Percentiles rank a stretch among this genome's conserved stretches.
phyloP scores from a whole-genome alignment of 2,113 vertebrate genomes.

The Sterrhoptilus dennistouni region DNA sequence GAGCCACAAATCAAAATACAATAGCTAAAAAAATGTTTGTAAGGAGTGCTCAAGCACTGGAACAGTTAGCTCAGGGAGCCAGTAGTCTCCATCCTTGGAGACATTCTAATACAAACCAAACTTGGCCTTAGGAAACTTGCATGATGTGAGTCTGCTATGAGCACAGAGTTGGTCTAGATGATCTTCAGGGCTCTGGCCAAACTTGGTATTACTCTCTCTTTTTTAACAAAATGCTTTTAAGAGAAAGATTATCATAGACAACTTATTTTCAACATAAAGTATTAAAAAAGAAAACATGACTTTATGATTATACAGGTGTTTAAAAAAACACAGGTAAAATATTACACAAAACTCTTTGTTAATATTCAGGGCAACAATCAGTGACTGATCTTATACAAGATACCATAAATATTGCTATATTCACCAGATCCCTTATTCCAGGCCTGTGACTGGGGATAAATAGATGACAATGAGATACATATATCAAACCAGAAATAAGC shows the following conservation, averaged over 20 bases:
- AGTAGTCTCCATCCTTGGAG: neutral
- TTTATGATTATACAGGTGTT: neutral
- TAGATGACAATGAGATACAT: neutral
- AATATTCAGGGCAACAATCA: neutral
- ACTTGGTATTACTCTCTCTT: neutral
- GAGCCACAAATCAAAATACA: neutral
- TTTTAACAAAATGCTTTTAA: neutral
- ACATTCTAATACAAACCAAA: neutral
- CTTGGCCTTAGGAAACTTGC: neutral
- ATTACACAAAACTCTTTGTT: neutral
- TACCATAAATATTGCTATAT: conserved; percentile 21
- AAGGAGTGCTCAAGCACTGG: neutral
- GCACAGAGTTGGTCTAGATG: neutral
- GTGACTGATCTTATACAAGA: neutral
- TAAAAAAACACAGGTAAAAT: neutral
- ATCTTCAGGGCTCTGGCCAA: neutral
- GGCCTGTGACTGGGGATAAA: neutral
- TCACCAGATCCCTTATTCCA: neutral
- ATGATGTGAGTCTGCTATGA: neutral
- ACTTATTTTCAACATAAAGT: neutral
- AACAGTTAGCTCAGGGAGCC: neutral
- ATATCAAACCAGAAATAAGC: neutral
- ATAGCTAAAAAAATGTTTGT: neutral
- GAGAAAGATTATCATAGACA: neutral
- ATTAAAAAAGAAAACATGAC: neutral